These are phyloP conservation scores for Brachyhypopomus gauderio DNA, from an alignment of 2,113 vertebrate species.

Conservation along the genomic window DNA sequence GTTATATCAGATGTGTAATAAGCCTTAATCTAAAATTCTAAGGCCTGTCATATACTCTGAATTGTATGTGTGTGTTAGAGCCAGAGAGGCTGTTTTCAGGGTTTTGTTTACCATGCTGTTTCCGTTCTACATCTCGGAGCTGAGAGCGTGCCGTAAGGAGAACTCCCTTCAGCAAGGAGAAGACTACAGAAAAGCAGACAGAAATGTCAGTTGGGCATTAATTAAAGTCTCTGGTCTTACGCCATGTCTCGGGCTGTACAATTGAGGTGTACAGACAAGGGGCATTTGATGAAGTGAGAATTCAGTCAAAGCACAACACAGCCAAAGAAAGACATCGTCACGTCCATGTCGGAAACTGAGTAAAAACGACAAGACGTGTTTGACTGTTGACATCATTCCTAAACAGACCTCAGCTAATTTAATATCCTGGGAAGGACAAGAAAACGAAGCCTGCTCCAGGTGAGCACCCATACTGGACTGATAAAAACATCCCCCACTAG, in stretches of 20 bases:
- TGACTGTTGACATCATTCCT: not conserved
- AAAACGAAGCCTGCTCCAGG: not conserved
- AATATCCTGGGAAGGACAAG: not conserved
- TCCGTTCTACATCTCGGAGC: not conserved
- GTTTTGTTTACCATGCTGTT: slow-evolving; percentile 18
- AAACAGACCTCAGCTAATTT: not conserved
- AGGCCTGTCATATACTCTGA: not conserved
- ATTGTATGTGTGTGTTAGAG: not conserved
- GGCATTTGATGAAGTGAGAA: slow-evolving; percentile 12
- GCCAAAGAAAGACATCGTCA: not conserved
- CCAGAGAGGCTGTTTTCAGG: not conserved
- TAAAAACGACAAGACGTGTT: not conserved
- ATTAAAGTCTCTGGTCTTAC: slow-evolving; percentile 45
- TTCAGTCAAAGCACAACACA: slow-evolving; percentile 37
- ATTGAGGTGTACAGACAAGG: slow-evolving; percentile 28
- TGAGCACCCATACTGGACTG: not conserved
- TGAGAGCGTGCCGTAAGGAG: slow-evolving; percentile 29
- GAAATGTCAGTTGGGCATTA: slow-evolving; percentile 50
- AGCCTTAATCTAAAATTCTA: slow-evolving; percentile 20
- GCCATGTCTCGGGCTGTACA: slow-evolving; percentile 9
- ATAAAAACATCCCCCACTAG: not conserved
- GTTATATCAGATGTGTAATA: slow-evolving; percentile 7
- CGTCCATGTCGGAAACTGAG: slow-evolving; percentile 6
- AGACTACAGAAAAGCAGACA: slow-evolving; percentile 52
- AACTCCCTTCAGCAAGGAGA: slow-evolving; percentile 50